phyloP scores from a whole-genome alignment of 1,140 invertebrate species.

The Temnothorax curvispinosus region DNA sequence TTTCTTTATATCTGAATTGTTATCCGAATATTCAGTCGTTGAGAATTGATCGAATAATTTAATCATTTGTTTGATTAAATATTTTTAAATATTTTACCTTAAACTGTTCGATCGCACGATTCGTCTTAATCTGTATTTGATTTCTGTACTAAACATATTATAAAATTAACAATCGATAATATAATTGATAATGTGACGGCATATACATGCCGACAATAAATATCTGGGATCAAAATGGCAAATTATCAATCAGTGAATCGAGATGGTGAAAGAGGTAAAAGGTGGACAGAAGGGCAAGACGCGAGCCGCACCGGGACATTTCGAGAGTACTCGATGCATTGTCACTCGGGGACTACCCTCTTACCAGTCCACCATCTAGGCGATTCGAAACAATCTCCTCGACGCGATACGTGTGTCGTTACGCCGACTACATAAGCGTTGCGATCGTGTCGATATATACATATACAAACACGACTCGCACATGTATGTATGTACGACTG shows the following conservation, averaged over 20 bases:
- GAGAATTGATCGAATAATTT: neutral
- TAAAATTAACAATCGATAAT: neutral
- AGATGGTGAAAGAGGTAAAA: slow-evolving; percentile 5
- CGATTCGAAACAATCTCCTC: slow-evolving; percentile 70
- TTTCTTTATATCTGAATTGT: neutral
- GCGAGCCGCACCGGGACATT: slow-evolving; percentile 66
- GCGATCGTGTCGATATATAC: slow-evolving; percentile 35
- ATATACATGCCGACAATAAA: slow-evolving; percentile 22
- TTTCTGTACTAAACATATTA: neutral
- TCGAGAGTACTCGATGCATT: slow-evolving; percentile 76
- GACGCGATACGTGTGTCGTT: slow-evolving; percentile 57
- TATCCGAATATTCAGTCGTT: neutral
- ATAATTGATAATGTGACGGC: neutral
- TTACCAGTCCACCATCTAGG: slow-evolving; percentile 65
- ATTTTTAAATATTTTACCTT: neutral
- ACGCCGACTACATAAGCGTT: slow-evolving; percentile 58
- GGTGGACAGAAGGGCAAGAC: slow-evolving; percentile 13
- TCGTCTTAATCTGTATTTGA: neutral
- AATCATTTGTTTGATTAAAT: neutral
- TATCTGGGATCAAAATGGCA: slow-evolving; percentile 67
- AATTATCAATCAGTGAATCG: slow-evolving; percentile 69
- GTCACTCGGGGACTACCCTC: slow-evolving; percentile 68
- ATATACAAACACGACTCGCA: neutral
- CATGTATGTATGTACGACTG: neutral
- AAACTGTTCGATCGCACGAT: neutral